Base-by-base conservation (phyloP, 2,888 invertebrate species). In the Limenitis camilla region DNA sequence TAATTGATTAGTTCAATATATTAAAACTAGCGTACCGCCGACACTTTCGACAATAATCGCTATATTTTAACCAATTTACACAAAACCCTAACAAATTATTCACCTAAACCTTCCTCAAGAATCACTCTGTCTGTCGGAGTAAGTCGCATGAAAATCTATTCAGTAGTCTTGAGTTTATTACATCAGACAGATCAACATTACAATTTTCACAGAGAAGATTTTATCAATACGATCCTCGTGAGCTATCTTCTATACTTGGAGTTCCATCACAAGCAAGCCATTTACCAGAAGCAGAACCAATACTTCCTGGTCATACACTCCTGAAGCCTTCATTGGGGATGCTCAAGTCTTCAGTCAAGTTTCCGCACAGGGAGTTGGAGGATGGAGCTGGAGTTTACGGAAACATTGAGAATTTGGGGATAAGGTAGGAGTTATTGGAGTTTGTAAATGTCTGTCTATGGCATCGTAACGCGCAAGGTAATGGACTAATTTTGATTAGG, bases 331-430 rank as follows among this genome's bases (percentile, higher is more conserved):
- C 81, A 0, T 51, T 85, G 0, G 79, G 79, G 4, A 83, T 83
- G 82, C 62, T 86, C 5, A 86, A 82, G 59, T 86, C 86, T 3
- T 64, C 85, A 0, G 54, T 86, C 8, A 83, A 83, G 48, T 86
- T 80, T 32, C 86, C 86, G 0, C 85, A 86, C 31, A 74, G 61
- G 49, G 83, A 84, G 0, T 43, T 68, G 30, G 80, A 71, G 0
- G 66, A 70, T 5, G 80, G 76, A 0, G 66, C 74, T 1, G 81
- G 81, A 4, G 82, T 86, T 8, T 80, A 84, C 42, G 86, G 86
- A 0, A 76, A 81, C 50, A 11, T 64, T 0, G 60, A 75, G 0
- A 78, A 71, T 58, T 61, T 84, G 48, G 81, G 86, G 0, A 62
- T 82, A 3, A 70, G 63, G 85, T 81, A 30, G 50, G 51, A 33